A percentile compares a stretch with the other conserved stretches of the same genome.
Evolutionary conservation across 1,140 invertebrate species (phyloP).

Genomic region (Caenorhabditis tropicalis): DNA sequence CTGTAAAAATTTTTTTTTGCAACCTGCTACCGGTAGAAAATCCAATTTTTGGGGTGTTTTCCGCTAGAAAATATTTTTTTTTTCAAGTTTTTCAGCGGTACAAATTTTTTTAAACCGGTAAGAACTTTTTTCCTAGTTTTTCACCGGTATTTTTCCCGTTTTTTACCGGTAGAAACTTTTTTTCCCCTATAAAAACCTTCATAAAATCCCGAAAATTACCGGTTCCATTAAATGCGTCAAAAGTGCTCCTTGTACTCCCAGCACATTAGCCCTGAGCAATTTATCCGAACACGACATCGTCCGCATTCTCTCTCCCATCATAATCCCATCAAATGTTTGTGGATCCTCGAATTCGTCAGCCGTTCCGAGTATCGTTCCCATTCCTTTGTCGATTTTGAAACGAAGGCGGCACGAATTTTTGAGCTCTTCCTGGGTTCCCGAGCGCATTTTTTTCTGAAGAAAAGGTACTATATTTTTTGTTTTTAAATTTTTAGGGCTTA

Average conservation of each 20-base stretch:
- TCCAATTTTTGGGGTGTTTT: no score
- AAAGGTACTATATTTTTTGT: no score
- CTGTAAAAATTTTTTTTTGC: no score
- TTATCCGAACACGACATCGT: constrained; percentile 54
- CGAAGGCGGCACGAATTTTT: not conserved
- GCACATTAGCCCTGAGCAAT: constrained; percentile 46
- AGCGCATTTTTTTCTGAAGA: not conserved
- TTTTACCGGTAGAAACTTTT: no score
- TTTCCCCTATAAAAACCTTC: no score
- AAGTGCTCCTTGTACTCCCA: constrained; percentile 49
- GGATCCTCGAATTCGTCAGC: not conserved
- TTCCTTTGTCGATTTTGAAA: constrained; percentile 44
- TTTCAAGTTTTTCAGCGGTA: no score
- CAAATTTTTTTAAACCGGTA: no score
- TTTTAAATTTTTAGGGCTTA: no score
- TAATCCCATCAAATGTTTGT: constrained; percentile 47
- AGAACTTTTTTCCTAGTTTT: no score
- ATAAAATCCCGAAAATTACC: not conserved
- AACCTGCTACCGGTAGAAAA: no score
- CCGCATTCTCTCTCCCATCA: constrained; percentile 44
- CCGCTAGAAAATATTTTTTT: no score
- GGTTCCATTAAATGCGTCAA: constrained; percentile 43
- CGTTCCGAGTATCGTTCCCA: constrained; percentile 31
- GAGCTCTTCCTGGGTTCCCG: not conserved
- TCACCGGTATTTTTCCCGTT: no score